Evolutionary conservation across 2,113 vertebrate genomes (phyloP), one percentile per base, ranked within the genome.

Genomic region (Leucosticte australis): DNA sequence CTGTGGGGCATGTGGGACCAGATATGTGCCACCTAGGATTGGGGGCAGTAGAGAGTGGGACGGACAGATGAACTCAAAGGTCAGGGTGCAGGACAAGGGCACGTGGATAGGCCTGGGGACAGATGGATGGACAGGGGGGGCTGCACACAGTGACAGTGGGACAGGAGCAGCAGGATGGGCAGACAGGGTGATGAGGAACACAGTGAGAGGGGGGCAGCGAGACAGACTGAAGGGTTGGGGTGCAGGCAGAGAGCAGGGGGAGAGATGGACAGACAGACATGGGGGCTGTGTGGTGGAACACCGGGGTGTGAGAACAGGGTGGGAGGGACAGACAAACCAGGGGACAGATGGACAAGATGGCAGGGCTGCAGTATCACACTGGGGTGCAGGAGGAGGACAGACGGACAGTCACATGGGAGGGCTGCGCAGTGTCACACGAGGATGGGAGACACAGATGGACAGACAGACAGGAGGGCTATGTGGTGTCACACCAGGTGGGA

Each of bases 131-230:
- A 69, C n/a, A 5, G 30, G 7, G 19, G 19, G 27, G n/a, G 10
- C 47, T 62, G 47, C 47, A 53, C n/a, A 62, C n/a, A 63, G 19
- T 28, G 74, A 53, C 57, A 23, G 57, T 10, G 26, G 18, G 24
- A 83, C 2, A 1, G 10, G 39, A 10, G 24, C 24, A 70, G 28
- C 47, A 30, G 49, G 65, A 55, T 2, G 4, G 85, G 56, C 49
- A 49, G 16, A 41, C 0, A 49, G 26, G 17, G 24, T 0, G 0
- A 26, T 30, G 50, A 39, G 49, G 50, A 49, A 35, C 70, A 65
- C 17, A 42, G 9, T 4, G 28, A 76, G 41, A 26, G 13, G 4
- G 44, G 33, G 9, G 21, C 49, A 56, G n/a, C 0, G 0, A 16
- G 49, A 35, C 1, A 19, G 30, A 47, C 1, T 0, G 13, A 14